phyloP scores from a whole-genome alignment of 2,888 invertebrate genomes.

The Drosophila kuntzei region DNA sequence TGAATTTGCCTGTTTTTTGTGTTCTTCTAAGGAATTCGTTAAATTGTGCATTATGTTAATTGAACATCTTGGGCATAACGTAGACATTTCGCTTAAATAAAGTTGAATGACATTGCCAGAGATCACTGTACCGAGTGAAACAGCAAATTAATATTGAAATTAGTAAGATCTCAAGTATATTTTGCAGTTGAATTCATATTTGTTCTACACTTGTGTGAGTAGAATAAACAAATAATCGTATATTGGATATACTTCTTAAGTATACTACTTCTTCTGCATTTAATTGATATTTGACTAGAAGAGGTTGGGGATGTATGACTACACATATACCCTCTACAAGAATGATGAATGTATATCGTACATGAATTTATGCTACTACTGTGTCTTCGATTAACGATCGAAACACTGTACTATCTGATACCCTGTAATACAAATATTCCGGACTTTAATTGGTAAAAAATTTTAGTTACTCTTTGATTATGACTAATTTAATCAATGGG shows the following conservation, averaged over 20 bases:
- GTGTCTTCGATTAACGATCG: not conserved
- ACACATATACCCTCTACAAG: not conserved
- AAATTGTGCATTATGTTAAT: conserved; percentile 49
- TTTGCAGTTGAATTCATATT: conserved; percentile 3
- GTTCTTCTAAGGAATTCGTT: conserved; percentile 5
- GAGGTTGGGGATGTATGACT: not conserved
- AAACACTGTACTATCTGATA: not conserved
- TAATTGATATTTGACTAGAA: not conserved
- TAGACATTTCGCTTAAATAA: conserved; percentile 1
- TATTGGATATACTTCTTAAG: not conserved
- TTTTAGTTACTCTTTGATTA: not conserved
- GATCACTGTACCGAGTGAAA: conserved; percentile 11
- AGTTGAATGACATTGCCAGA: conserved; percentile 51
- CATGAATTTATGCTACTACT: not conserved
- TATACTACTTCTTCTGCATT: not conserved
- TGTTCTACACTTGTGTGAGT: conserved; percentile 3
- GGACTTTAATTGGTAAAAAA: too few species aligned
- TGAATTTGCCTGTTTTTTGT: conserved; percentile 21
- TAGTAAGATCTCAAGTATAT: conserved; percentile 1
- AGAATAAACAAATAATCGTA: conserved; percentile 5
- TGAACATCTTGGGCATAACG: conserved; percentile 14
- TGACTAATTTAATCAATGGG: not conserved
- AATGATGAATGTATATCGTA: not conserved
- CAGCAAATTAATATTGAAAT: not conserved
- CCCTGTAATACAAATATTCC: not conserved